These are phyloP conservation scores for Oscheius sp. DNA, from an alignment of 2,888 invertebrate species.

Conservation along the genomic window DNA sequence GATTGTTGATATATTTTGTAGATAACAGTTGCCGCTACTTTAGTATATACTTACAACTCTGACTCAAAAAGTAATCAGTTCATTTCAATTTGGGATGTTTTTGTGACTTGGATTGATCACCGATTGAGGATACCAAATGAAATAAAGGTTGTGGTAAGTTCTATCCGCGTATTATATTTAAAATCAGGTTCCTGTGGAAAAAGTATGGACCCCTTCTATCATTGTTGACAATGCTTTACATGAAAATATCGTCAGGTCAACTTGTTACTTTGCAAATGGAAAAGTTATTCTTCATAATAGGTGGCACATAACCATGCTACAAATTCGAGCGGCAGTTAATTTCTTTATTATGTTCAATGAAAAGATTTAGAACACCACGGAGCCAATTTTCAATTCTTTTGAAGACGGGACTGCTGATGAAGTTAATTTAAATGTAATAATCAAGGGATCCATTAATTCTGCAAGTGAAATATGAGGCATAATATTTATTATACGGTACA, in stretches of 20 bases:
- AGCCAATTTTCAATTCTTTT: neutral
- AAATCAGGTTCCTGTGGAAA: constrained; percentile 6
- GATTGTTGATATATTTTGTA: too few relatives aligned
- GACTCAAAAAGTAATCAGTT: neutral
- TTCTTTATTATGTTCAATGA: neutral
- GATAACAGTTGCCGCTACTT: too few relatives aligned
- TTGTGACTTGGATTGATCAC: neutral
- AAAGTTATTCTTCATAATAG: constrained; percentile 2
- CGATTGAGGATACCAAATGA: constrained; percentile 3
- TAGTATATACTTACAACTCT: neutral
- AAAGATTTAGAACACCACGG: neutral
- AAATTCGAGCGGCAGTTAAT: neutral
- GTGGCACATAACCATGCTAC: neutral
- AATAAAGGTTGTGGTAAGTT: neutral
- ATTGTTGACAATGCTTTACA: constrained; percentile 8
- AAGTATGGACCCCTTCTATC: constrained; percentile 10
- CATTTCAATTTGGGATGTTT: constrained; percentile 2
- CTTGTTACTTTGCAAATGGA: constrained; percentile 9
- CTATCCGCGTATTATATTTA: neutral
- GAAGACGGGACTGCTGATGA: constrained; percentile 18
- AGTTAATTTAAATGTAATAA: neutral
- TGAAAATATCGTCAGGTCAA: neutral
- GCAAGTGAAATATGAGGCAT: too few relatives aligned
- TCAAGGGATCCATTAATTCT: too few relatives aligned
- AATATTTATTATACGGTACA: too few relatives aligned